Evolutionary conservation across 1,140 invertebrate genomes (phyloP).

Genomic region (Patella vulgata): DNA sequence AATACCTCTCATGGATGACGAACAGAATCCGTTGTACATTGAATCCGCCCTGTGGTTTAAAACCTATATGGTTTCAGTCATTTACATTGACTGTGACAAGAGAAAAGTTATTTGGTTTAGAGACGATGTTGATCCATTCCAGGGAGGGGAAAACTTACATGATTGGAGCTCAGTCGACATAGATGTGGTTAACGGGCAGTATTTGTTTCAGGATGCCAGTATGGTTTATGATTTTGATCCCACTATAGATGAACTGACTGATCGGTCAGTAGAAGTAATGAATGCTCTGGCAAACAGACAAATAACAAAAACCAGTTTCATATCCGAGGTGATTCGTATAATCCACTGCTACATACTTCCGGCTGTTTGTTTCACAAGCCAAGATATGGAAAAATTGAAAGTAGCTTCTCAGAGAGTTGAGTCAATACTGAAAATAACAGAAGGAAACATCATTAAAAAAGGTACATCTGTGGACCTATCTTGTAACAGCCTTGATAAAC

Average conservation of each 20-base stretch:
- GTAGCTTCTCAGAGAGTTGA: neutral
- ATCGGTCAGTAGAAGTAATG: constrained; percentile 12
- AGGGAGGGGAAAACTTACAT: neutral
- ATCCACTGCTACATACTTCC: constrained; percentile 25
- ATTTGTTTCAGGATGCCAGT: constrained; percentile 4
- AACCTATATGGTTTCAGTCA: no score
- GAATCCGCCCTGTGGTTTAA: no score
- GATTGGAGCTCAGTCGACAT: neutral
- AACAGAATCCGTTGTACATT: no score
- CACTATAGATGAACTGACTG: constrained; percentile 21
- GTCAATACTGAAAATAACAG: neutral
- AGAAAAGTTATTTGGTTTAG: neutral
- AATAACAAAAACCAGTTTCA: neutral
- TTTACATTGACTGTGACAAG: constrained; percentile 6
- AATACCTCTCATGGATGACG: no score
- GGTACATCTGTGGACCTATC: constrained; percentile 5
- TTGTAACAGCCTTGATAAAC: constrained; percentile 10
- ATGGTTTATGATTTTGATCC: constrained; percentile 21
- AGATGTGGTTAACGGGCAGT: neutral
- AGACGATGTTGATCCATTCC: neutral
- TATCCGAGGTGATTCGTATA: constrained; percentile 11
- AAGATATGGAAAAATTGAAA: constrained; percentile 7
- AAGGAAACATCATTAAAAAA: constrained; percentile 12
- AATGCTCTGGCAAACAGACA: neutral
- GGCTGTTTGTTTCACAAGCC: constrained; percentile 1